Evolutionary conservation across 2,113 vertebrate species (phyloP), one percentile per base, ranked within the genome.

Genomic region (Gambusia affinis): DNA sequence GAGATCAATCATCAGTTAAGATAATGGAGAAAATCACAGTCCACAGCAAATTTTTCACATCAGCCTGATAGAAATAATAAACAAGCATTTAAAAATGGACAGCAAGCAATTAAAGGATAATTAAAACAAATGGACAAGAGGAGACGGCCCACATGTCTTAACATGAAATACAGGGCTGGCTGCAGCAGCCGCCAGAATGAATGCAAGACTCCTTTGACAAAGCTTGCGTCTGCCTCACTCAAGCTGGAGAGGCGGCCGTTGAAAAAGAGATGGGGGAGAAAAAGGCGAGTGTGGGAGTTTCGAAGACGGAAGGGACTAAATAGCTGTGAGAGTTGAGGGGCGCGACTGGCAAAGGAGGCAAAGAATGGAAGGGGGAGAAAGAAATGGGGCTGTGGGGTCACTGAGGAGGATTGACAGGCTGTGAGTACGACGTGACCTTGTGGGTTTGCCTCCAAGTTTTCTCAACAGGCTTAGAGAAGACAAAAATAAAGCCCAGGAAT

Each of bases 401-500:
- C 80, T 0, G 72, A n/a, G 68, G 87, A 91, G 90, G 94, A 94
- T 94, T 95, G 94, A 94, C 93, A 93, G 90, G 76, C 84, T 85
- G 91, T 89, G 92, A 94, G 93, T 92, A 85, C 70, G 82, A 89
- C 89, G 92, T 94, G 93, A 95, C 94, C 93, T 90, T 87, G 84
- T 71, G 85, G 89, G 80, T 91, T 91, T 71, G 87, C 85, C 92
- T 89, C 91, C 82, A 81, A 90, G 90, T 91, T 93, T 91, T 91
- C 91, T 93, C 80, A 82, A 82, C 88, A 62, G 86, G 91, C 91
- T 94, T 92, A 92, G 91, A 85, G 86, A 75, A 87, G 84, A 86
- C 88, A 75, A 90, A 93, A 89, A 93, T 92, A 94, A 95, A 93
- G 92, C 91, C 79, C 82, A 88, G 93, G 94, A 95, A 95, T 95